Evolutionary conservation across 1,140 invertebrate species (phyloP).

Genomic region (Mycetomoellerius zeteki): DNA sequence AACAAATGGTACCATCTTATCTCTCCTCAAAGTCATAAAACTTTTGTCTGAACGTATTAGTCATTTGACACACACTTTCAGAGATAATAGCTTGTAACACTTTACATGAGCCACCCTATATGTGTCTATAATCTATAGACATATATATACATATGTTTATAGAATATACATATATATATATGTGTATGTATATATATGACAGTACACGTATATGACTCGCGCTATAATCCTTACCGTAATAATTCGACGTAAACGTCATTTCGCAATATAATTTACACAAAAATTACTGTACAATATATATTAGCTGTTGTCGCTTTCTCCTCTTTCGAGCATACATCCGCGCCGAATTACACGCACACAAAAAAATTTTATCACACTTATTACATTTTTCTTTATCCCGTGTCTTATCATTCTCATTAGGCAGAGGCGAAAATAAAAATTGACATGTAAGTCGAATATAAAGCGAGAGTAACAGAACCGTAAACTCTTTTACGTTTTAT

Average conservation of each 20-base stretch:
- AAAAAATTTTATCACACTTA: constrained; percentile 58
- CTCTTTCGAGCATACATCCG: constrained; percentile 42
- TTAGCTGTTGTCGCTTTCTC: constrained; percentile 13
- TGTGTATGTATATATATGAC: background rate
- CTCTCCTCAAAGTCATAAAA: too few relatives aligned
- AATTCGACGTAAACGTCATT: constrained; percentile 55
- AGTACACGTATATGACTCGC: constrained; percentile 55
- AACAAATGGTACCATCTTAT: too few relatives aligned
- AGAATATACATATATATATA: constrained; percentile 67
- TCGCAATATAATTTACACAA: constrained; percentile 76
- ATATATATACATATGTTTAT: too few relatives aligned
- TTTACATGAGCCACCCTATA: too few relatives aligned
- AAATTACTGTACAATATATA: constrained; percentile 68
- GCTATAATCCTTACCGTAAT: constrained; percentile 61
- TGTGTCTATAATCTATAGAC: too few relatives aligned
- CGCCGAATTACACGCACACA: constrained; percentile 21
- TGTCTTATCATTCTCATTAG: background rate
- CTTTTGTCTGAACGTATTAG: too few relatives aligned
- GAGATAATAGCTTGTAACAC: too few relatives aligned
- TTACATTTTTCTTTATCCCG: constrained; percentile 35
- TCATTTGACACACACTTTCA: too few relatives aligned
- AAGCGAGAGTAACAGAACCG: too few relatives aligned
- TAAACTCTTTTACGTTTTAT: too few relatives aligned
- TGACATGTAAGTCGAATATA: too few relatives aligned
- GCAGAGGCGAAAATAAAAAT: too few relatives aligned